Base-by-base conservation (phyloP, 1,140 invertebrate genomes). In the Pachypeltis micranthus region DNA sequence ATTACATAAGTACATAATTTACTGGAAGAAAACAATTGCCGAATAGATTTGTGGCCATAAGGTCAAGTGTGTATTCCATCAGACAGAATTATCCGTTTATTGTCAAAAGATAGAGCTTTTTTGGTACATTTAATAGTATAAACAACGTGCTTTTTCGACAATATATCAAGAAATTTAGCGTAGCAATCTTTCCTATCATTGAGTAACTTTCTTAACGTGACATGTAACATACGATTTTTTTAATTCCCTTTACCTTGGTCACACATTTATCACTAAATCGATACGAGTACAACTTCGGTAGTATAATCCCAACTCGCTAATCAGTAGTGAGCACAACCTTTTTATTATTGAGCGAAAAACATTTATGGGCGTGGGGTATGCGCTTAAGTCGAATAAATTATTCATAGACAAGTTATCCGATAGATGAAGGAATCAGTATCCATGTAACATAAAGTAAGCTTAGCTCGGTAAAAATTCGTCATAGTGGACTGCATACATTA, bases 381-480 rank as follows among this genome's bases (percentile, higher is more conserved):
- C 63, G 19, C 59, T 63, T 0, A 64, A 64, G 63, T 68, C 69
- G 60, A 70, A 19, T 12, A 44, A 28, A 16, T 39, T 26, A 44
- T 21, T 14, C 27, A 60, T 34, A 1, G 29, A 28, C 65, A 67
- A 12, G 19, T 31, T 24, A 70, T 67, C 60, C 72, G 62, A 67
- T 74, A 76, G 44, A 74, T 70, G 4, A 75, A 69, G 55, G 66
- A 70, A 68, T 76, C 73, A 0, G 75, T 77, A 66, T 77, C 75
- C 1, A 66, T 72, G 63, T 75, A 75, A 23, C 70, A 61, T 23
- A 76, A 29, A 0, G 10, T 25, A 16, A 67, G n/a, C 24, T 51
- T 54, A 14, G 62, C 58, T 51, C 19, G 24, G 55, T 24, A 34
- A 47, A 3, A 67, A 57, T 2, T 57, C 2, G 14, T 64, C 44